Percentiles rank a stretch among this genome's conserved stretches.
Evolutionary conservation across 1,140 invertebrate genomes (phyloP).

Genomic region (Brachionus sp.): DNA sequence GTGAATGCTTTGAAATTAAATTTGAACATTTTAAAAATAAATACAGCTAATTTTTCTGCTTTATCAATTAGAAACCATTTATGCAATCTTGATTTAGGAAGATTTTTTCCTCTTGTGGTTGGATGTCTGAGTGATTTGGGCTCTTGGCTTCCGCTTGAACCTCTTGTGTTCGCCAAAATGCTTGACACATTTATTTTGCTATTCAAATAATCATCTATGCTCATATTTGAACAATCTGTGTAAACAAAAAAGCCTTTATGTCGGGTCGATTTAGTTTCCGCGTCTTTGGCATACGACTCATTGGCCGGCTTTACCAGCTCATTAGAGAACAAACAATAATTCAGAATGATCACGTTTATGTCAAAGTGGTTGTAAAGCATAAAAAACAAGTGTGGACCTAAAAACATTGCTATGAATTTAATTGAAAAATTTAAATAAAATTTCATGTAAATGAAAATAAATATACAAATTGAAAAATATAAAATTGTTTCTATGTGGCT

Average conservation of each 20-base stretch:
- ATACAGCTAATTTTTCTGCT: neutral
- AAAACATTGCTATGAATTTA: neutral
- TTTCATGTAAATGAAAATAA: neutral
- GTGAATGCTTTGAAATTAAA: neutral
- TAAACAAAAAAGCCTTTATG: neutral
- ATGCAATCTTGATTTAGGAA: neutral
- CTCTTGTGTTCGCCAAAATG: neutral
- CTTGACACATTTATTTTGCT: neutral
- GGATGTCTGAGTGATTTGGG: neutral
- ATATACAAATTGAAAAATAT: neutral
- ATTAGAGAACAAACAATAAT: constrained; percentile 23
- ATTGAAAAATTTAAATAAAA: constrained; percentile 2
- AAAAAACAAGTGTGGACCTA: neutral
- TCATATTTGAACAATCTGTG: constrained; percentile 14
- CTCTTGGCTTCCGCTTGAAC: neutral
- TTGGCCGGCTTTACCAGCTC: neutral
- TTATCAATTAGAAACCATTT: neutral
- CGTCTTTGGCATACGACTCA: neutral
- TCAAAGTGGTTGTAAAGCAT: constrained; percentile 20
- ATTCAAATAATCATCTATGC: neutral
- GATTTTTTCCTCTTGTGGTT: neutral
- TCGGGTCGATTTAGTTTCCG: neutral
- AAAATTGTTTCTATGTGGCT: neutral
- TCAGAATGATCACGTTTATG: neutral
- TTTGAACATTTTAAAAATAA: neutral